Percentiles rank a stretch among this genome's conserved stretches.
Conservation (phyloP, 2,888 invertebrate species). For the Drosophila subquinaria region DNA sequence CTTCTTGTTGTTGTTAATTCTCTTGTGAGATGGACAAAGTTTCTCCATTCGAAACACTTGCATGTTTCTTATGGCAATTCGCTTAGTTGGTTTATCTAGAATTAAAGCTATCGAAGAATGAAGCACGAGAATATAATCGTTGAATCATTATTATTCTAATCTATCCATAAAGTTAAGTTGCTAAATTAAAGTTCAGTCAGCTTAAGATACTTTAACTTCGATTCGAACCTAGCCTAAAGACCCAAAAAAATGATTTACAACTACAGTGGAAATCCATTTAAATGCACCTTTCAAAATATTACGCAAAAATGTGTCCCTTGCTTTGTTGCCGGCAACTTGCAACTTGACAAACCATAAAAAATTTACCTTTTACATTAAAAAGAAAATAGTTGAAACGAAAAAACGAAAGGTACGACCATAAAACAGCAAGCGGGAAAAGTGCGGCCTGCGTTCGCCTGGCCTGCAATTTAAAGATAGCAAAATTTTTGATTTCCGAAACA, state of each 20-base stretch:
- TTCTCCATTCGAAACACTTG: not conserved
- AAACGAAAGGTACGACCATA: slow-evolving; percentile 62
- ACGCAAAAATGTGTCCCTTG: slow-evolving; percentile 66
- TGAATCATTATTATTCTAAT: not conserved
- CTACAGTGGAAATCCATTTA: slow-evolving; percentile 46
- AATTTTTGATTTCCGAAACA: slow-evolving; percentile 81
- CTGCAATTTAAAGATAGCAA: slow-evolving; percentile 77
- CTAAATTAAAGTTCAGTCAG: not conserved
- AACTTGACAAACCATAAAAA: slow-evolving; percentile 79
- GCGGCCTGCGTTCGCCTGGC: slow-evolving; percentile 56
- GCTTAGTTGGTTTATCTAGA: not conserved
- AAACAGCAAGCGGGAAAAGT: slow-evolving; percentile 73
- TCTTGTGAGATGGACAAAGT: slow-evolving; percentile 16
- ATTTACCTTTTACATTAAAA: slow-evolving; percentile 66
- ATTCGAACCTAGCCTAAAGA: not conserved
- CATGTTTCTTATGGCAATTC: slow-evolving; percentile 48
- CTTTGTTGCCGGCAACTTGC: slow-evolving; percentile 50
- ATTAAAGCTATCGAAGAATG: slow-evolving; percentile 12
- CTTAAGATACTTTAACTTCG: not conserved
- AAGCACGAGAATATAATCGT: not conserved
- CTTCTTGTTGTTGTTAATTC: too few relatives aligned
- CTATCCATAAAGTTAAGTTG: not conserved
- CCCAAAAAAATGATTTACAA: slow-evolving; percentile 62
- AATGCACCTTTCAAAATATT: slow-evolving; percentile 83
- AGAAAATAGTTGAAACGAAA: slow-evolving; percentile 24